These are phyloP conservation scores for Xylota segnis DNA, from an alignment of 2,888 invertebrate species.

Conservation along the genomic window DNA sequence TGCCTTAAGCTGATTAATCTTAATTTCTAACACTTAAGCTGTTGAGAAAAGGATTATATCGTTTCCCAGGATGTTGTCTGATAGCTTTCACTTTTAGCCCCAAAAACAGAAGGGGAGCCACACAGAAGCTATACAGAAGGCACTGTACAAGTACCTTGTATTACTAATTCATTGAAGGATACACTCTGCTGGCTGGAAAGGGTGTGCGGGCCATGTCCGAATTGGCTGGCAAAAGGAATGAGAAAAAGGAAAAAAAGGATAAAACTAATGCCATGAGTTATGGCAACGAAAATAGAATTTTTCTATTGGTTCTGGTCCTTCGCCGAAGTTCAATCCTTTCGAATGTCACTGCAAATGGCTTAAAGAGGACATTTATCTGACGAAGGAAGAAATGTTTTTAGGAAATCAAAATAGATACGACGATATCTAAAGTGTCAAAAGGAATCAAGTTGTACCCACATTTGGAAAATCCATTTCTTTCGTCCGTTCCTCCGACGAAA, in stretches of 20 bases:
- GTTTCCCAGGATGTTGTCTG: constrained; percentile 32
- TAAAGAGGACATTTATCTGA: constrained; percentile 48
- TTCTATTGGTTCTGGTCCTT: background rate
- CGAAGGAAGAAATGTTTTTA: constrained; percentile 52
- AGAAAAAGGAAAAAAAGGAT: constrained; percentile 24
- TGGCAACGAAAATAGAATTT: constrained; percentile 36
- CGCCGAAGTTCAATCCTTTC: background rate
- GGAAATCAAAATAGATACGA: constrained; percentile 56
- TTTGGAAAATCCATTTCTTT: background rate
- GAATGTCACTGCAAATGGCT: constrained; percentile 30
- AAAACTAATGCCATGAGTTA: constrained; percentile 60
- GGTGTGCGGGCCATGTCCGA: too few species aligned
- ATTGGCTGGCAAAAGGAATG: too few species aligned
- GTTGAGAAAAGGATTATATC: constrained; percentile 68
- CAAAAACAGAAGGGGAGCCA: background rate
- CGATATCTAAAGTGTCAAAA: constrained; percentile 64
- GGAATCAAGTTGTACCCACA: constrained; percentile 53
- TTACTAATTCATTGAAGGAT: constrained; percentile 41
- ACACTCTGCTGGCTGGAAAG: background rate
- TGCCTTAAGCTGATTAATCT: constrained; percentile 68
- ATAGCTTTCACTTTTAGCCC: constrained; percentile 36
- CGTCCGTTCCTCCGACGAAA: background rate
- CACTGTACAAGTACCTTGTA: constrained; percentile 12
- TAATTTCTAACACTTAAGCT: constrained; percentile 71
- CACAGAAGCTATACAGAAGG: background rate